These are phyloP conservation scores for Enteromius thamalakanensis DNA, from an alignment of 2,797 vertebrate genomes.

Conservation along the genomic window DNA sequence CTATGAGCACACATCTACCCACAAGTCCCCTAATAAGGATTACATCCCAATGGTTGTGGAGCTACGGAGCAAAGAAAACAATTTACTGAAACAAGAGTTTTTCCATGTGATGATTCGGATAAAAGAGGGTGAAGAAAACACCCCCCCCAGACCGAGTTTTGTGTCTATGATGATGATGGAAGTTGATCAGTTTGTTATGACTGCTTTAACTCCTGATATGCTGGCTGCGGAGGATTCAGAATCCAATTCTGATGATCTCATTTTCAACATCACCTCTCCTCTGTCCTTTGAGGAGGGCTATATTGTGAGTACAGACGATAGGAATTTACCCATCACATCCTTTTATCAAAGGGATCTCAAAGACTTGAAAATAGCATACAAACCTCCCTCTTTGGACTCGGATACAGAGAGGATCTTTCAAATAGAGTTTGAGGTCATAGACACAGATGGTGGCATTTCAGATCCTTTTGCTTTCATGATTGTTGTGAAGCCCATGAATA, in stretches of 20 bases:
- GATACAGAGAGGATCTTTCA: conserved; percentile 91
- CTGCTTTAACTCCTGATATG: conserved; percentile 91
- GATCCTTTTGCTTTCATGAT: conserved; percentile 95
- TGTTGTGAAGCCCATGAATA: conserved; percentile 95
- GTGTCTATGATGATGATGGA: conserved; percentile 98
- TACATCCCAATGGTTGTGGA: conserved; percentile 92
- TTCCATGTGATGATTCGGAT: conserved; percentile 92
- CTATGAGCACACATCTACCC: conserved; percentile 85
- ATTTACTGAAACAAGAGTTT: conserved; percentile 87
- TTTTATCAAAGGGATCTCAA: conserved; percentile 89
- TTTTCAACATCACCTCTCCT: conserved; percentile 93
- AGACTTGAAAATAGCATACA: conserved; percentile 92
- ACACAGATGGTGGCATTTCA: conserved; percentile 88
- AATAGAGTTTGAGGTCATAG: conserved; percentile 89
- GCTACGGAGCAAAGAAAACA: conserved; percentile 82
- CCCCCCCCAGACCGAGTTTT: conserved; percentile 91
- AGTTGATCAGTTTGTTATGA: conserved; percentile 95
- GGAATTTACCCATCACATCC: conserved; percentile 89
- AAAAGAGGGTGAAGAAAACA: conserved; percentile 85
- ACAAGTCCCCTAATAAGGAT: conserved; percentile 88
- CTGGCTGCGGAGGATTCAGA: conserved; percentile 89
- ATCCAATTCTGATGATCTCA: conserved; percentile 81
- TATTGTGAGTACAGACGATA: conserved; percentile 94
- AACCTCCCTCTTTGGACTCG: conserved; percentile 86
- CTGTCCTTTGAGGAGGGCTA: conserved; percentile 88